Base-by-base conservation (phyloP, 2,113 vertebrate species). In the Engystomops pustulosus region DNA sequence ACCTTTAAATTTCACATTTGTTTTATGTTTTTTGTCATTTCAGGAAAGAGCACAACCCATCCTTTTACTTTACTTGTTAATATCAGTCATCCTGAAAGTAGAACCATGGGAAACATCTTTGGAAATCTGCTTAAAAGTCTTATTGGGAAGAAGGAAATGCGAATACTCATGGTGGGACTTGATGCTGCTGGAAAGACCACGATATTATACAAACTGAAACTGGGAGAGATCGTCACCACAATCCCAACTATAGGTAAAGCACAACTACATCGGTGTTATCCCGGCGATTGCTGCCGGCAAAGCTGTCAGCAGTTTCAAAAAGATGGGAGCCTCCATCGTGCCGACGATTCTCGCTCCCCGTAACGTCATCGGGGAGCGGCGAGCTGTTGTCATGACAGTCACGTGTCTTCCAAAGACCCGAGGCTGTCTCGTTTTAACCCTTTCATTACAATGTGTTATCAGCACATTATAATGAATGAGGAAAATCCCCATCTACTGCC, bases 111-210 rank as follows among this genome's bases (percentile, higher is more conserved):
- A 84, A 96, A 95, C 89, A 95, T 97, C 88, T 96, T 98, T 85
- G 95, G 96, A 85, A 98, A 96, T 89, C 94, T 97, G 88, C 86
- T 98, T 81, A 98, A 98, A 92, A 97, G 96, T 92, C 93, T 99
- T 71, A 96, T 98, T 87, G 96, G 96, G 68, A 98, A 97, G 91
- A 98, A 97, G 89, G 96, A 98, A 90, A 98, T 98, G 96, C 91
- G 96, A 84, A 97, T 98, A 87, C 93, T 98, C 55, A 98, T 98
- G 96, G 96, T 95, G 89, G 94, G 94, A n/a, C 89, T 97, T 86
- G 96, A 98, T 30, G 96, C 96, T 0, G 96, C 96, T 1, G 96
- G 96, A 4, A 98, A 97, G 91, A 98, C 96, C 79, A 98, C 96
- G 78, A 97, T 98, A 89, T 94, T 98, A 41, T 98, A 98, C 89